phyloP scores from a whole-genome alignment of 2,113 vertebrate genomes.

The Andinoacara biseriatus region DNA sequence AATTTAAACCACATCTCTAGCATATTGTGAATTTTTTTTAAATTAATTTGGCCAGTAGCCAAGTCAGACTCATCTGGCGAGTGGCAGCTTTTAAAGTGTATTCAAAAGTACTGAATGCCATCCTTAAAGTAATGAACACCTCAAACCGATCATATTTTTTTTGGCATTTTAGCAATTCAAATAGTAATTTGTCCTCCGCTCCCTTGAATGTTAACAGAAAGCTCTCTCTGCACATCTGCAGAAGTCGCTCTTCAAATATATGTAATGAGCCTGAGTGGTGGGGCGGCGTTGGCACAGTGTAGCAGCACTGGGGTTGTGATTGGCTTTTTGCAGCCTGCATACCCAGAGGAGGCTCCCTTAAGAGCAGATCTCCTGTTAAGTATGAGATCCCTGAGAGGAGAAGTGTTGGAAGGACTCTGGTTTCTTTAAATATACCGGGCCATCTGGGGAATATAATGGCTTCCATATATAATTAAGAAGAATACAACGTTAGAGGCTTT shows the following conservation, averaged over 20 bases:
- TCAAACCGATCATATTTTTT: constrained; percentile 1
- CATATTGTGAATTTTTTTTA: background rate
- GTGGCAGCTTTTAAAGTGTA: constrained; percentile 8
- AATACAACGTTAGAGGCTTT: constrained; percentile 57
- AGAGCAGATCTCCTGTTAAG: constrained; percentile 78
- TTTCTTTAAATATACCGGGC: constrained; percentile 76
- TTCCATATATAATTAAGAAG: constrained; percentile 80
- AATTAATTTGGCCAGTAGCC: constrained; percentile 12
- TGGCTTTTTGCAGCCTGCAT: constrained; percentile 58
- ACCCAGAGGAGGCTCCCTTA: constrained; percentile 71
- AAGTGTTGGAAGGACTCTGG: constrained; percentile 71
- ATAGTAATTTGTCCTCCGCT: constrained; percentile 1
- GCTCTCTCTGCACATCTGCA: constrained; percentile 25
- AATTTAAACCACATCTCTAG: background rate
- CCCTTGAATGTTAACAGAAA: constrained; percentile 9
- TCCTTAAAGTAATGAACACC: background rate
- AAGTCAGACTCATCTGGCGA: constrained; percentile 4
- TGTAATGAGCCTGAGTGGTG: constrained; percentile 52
- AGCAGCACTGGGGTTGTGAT: constrained; percentile 30
- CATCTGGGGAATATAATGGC: constrained; percentile 74
- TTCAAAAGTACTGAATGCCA: background rate
- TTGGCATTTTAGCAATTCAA: constrained; percentile 17
- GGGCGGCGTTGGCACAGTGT: constrained; percentile 34
- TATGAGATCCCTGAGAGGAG: constrained; percentile 76
- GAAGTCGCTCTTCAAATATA: constrained; percentile 52